Evolutionary conservation across 1,140 invertebrate genomes (phyloP).

Genomic region (Homalodisca vitripennis): DNA sequence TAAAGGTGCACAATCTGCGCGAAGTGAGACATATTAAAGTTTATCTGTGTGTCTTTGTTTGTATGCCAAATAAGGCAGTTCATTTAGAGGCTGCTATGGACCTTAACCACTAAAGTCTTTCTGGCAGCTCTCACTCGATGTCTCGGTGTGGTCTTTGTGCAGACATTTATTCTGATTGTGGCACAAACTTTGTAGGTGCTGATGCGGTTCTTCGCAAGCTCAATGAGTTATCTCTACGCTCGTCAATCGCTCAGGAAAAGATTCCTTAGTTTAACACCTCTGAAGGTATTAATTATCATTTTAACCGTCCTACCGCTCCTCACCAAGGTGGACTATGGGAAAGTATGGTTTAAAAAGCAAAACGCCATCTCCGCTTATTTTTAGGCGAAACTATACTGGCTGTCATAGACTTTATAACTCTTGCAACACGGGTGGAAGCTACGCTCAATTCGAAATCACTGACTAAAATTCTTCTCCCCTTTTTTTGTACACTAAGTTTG

Average conservation of each 20-base stretch:
- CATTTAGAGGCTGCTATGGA: neutral
- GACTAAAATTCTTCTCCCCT: too few species aligned
- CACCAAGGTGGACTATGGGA: neutral
- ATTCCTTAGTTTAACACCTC: neutral
- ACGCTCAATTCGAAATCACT: neutral
- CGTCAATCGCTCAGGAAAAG: neutral
- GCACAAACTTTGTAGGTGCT: neutral
- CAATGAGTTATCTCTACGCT: neutral
- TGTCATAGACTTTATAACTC: neutral
- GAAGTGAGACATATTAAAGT: neutral
- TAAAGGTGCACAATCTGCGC: neutral
- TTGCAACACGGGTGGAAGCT: neutral
- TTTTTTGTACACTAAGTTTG: too few species aligned
- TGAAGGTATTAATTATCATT: neutral
- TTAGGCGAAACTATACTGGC: neutral
- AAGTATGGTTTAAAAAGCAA: neutral
- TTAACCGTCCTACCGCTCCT: neutral
- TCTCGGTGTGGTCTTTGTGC: neutral
- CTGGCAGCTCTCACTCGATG: neutral
- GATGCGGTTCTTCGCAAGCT: neutral
- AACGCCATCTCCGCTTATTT: neutral
- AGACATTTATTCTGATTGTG: neutral
- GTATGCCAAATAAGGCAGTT: slow-evolving; percentile 29
- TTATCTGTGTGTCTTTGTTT: slow-evolving; percentile 33
- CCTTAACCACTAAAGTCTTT: neutral